Conservation (phyloP, 2,113 vertebrate genomes). For the Lepus europaeus region DNA sequence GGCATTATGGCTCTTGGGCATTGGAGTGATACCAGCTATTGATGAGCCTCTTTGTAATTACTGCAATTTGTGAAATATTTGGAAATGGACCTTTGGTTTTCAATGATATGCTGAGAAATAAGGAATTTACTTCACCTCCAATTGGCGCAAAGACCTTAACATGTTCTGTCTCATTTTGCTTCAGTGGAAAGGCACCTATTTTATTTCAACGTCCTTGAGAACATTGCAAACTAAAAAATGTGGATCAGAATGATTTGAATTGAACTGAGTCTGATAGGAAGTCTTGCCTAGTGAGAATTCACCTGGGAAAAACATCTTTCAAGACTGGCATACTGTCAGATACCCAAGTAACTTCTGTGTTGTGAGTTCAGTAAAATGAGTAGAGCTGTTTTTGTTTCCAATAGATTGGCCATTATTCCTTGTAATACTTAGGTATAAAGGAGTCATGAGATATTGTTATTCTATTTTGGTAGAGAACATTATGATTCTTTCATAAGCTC, state of each 20-base stretch:
- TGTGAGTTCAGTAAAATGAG: background rate
- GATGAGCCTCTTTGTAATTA: background rate
- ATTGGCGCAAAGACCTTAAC: slow-evolving; percentile 28
- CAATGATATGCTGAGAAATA: slow-evolving; percentile 37
- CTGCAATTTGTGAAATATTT: slow-evolving; percentile 33
- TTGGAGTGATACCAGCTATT: background rate
- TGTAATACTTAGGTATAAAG: background rate
- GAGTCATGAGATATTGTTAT: background rate
- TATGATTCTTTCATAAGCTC: background rate
- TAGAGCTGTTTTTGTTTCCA: background rate
- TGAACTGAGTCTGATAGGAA: slow-evolving; percentile 4
- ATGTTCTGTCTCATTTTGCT: background rate
- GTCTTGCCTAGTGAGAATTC: background rate
- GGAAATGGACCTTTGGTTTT: slow-evolving; percentile 56
- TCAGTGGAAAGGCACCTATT: slow-evolving; percentile 2
- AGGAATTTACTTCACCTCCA: background rate
- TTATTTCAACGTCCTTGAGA: slow-evolving; percentile 32
- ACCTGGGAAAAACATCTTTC: background rate
- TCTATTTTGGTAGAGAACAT: background rate
- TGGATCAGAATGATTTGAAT: background rate
- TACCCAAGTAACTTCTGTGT: background rate
- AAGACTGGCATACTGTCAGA: background rate
- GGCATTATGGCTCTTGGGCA: background rate
- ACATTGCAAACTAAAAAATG: background rate
- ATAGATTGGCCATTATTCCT: background rate